Conservation (phyloP, 1,140 invertebrate genomes). For the Drosophila rhopaloa region DNA sequence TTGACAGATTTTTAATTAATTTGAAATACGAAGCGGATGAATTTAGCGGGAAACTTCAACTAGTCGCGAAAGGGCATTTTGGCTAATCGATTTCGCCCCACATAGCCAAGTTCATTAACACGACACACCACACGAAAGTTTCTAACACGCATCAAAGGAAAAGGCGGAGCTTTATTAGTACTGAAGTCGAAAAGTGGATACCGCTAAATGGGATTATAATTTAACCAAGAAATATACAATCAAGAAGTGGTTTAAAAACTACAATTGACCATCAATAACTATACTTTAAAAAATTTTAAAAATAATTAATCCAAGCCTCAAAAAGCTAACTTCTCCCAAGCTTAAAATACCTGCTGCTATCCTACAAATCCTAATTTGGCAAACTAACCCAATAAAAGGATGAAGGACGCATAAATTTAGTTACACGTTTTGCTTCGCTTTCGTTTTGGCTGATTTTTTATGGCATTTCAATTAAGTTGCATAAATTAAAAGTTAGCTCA, state of each 20-base stretch:
- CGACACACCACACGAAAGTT: slow-evolving; percentile 31
- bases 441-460: slow-evolving; percentile 39
- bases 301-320: not conserved
- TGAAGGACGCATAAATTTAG: slow-evolving; percentile 53
- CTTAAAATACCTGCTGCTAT: not conserved
- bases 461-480: slow-evolving; percentile 65
- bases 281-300: not conserved
- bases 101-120: slow-evolving; percentile 59
- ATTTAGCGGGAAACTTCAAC: slow-evolving; percentile 39
- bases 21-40: slow-evolving; percentile 33
- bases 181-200: not conserved
- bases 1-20: slow-evolving; percentile 80
- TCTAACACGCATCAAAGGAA: slow-evolving; percentile 44
- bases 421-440: slow-evolving; percentile 28
- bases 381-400: slow-evolving; percentile 50
- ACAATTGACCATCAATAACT: no score
- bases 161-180: not conserved
- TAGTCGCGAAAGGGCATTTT: slow-evolving; percentile 40
- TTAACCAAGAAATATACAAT: not conserved
- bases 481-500: slow-evolving; percentile 57
- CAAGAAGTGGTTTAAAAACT: no score
- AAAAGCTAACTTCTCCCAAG: not conserved
- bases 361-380: slow-evolving; percentile 1
- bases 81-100: slow-evolving; percentile 55
- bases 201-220: not conserved